phyloP scores from a whole-genome alignment of 2,888 invertebrate genomes.

The Hypena proboscidalis region DNA sequence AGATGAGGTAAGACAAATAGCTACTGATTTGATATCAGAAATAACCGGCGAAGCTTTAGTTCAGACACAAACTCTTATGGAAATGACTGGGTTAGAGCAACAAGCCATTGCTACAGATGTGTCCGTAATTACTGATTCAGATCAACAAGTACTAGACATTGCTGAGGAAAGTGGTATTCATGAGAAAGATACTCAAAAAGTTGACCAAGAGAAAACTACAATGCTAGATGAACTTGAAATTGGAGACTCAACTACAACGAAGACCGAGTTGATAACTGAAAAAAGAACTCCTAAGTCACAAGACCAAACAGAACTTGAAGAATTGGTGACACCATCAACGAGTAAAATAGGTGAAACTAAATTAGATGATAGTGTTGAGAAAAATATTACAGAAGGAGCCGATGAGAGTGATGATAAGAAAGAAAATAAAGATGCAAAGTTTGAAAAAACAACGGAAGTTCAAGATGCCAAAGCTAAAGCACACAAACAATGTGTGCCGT shows the following conservation, averaged over 20 bases:
- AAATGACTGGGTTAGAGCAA: background rate
- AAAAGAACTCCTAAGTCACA: background rate
- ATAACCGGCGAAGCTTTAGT: conserved; percentile 24
- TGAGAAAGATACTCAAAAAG: no score
- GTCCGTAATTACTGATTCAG: no score
- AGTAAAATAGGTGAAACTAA: background rate
- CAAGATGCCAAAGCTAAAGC: background rate
- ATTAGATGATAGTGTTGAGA: background rate
- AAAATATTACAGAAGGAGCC: conserved; percentile 12
- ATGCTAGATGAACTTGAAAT: background rate
- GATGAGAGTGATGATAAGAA: conserved; percentile 12
- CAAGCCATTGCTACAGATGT: background rate
- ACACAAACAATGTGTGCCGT: no score
- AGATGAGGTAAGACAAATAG: conserved; percentile 23
- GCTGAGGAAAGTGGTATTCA: no score
- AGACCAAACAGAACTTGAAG: background rate
- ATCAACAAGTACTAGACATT: no score
- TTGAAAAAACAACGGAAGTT: conserved; percentile 6
- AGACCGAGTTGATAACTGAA: background rate
- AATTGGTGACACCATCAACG: background rate
- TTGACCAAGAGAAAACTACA: background rate
- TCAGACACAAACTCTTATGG: conserved; percentile 15
- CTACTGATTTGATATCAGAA: conserved; percentile 24
- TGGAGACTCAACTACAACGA: background rate
- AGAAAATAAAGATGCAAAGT: conserved; percentile 6